Evolutionary conservation across 2,888 invertebrate species (phyloP), one percentile per base, ranked within the genome.

Genomic region (Caenorhabditis afra): DNA sequence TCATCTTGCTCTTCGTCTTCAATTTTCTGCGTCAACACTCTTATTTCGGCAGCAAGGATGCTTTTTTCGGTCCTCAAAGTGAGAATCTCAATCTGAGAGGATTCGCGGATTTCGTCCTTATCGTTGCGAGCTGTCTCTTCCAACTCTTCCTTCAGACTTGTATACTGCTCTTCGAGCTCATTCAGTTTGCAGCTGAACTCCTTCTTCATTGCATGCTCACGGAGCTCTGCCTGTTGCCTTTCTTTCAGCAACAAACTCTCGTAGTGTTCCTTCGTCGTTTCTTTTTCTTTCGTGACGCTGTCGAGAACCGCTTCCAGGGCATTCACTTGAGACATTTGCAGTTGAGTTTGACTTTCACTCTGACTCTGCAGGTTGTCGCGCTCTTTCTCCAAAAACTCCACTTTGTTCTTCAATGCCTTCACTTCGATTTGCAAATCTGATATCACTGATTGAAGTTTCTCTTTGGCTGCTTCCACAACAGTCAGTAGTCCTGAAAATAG

Each of bases 251-350:
- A 75, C 20, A 88, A 73, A 45, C 84, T 76, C 59, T 90, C 90
- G 58, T 87, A 90, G 49, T 88, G 85, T 57, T 90, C 90, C 55
- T 87, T 87, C 1, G 87, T 84, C 11, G 79, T 81, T 44, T 90
- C 89, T 47, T 90, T 90, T 64, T 90, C 90, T 59, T 87, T 87
- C 8, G 88, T 89, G 18, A 90, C 86, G 16, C 87, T 89, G 52
- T 90, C 88, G 14, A 90, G 68, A 16, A 90, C 90, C 18, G 90
- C 90, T 85, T 90, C 90, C 14, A 90, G 78, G 0, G 90, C 89
- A 41, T 88, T 85, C 1, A 90, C 86, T 83, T 90, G 90, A 23
- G 89, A 88, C 49, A 86, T 83, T 50, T 90, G 88, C n/a, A 90
- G 81, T 50, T 89, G 85, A 1, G 86, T 85, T 64, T 90, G 90